These are phyloP conservation scores for rat (Rattus norvegicus) DNA, from an alignment of 2,113 vertebrate genomes.

Conservation along the genomic window GRCr8 NC_086039.1:13213501-13214000, in stretches of 20 bases:
- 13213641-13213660: neutral
- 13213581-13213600: neutral
- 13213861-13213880: neutral
- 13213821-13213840: neutral
- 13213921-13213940: neutral
- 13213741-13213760: neutral
- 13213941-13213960: neutral
- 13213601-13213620: neutral
- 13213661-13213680: neutral
- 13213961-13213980: neutral
- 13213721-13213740: neutral
- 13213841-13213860: neutral
- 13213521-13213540: neutral
- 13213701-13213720: neutral
- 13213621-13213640: neutral
- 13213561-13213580: neutral
- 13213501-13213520: neutral
- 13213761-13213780: neutral
- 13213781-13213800: neutral
- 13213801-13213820: neutral
- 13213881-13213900: neutral
- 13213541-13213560: neutral
- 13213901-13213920: neutral
- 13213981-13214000: neutral
- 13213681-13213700: neutral